These are phyloP conservation scores for Stictonetta naevosa DNA, from an alignment of 2,113 vertebrate genomes.

Conservation along the genomic window DNA sequence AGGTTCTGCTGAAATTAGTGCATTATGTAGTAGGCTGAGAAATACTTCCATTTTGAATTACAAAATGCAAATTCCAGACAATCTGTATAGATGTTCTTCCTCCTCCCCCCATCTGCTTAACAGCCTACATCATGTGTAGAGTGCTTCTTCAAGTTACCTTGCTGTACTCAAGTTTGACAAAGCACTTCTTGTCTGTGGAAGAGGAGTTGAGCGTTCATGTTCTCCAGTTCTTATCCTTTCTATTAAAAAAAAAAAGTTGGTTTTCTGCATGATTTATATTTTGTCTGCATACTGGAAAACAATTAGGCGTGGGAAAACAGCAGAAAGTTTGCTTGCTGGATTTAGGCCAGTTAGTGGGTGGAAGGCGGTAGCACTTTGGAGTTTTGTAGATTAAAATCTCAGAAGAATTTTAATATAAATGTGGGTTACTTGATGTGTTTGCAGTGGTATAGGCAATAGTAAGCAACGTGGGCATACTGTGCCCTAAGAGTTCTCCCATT, in stretches of 20 bases:
- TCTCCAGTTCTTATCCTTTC: neutral
- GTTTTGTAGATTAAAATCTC: conserved; percentile 37
- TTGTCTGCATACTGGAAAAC: neutral
- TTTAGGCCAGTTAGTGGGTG: conserved; percentile 33
- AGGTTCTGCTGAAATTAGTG: neutral
- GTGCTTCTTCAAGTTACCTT: neutral
- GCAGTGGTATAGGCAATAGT: neutral
- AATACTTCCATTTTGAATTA: neutral
- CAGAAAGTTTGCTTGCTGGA: conserved; percentile 39
- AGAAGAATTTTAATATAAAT: neutral
- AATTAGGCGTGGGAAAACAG: conserved; percentile 42
- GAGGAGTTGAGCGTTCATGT: neutral
- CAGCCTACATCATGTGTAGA: neutral
- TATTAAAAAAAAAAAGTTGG: neutral
- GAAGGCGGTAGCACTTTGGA: conserved; percentile 8
- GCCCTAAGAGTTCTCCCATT: neutral
- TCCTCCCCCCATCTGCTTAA: conserved; percentile 32
- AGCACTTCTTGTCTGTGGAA: conserved; percentile 23
- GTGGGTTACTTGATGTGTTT: conserved; percentile 15
- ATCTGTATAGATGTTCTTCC: conserved; percentile 48
- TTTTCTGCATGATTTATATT: neutral
- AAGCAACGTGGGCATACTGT: neutral
- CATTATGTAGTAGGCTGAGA: conserved; percentile 19
- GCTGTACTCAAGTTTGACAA: neutral
- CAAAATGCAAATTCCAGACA: conserved; percentile 50